Percentiles rank a stretch among this genome's conserved stretches.
Conservation (phyloP, 1,140 invertebrate species). For the Aphaenogaster rudis region DNA sequence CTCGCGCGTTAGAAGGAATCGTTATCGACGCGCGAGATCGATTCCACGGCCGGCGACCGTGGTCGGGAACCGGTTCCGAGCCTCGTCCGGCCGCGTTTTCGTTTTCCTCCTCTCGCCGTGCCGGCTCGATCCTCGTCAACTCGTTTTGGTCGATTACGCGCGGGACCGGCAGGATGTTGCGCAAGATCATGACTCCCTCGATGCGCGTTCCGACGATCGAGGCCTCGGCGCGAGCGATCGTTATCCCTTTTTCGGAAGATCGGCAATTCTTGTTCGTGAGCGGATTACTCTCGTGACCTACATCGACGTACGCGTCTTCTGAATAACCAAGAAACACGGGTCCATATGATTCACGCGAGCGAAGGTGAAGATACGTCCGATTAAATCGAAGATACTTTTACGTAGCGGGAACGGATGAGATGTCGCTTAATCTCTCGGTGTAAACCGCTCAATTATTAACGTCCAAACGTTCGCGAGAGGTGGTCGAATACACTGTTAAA, state of each 20-base stretch:
- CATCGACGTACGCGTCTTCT: constrained; percentile 1
- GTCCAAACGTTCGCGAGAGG: background rate
- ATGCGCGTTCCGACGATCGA: constrained; percentile 22
- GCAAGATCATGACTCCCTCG: constrained; percentile 60
- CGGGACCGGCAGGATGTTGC: constrained; percentile 38
- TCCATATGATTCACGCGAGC: background rate
- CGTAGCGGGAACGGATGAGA: background rate
- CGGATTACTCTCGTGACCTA: constrained; percentile 27
- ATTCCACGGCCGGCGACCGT: constrained; percentile 39
- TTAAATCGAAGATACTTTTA: background rate
- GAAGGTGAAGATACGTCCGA: background rate
- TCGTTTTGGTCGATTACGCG: constrained; percentile 51
- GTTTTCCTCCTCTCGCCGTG: background rate
- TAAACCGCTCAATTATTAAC: background rate
- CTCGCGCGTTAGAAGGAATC: constrained; percentile 22
- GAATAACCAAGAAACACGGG: background rate
- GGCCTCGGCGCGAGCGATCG: constrained; percentile 24
- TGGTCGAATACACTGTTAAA: background rate
- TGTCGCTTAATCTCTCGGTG: background rate
- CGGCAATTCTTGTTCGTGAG: constrained; percentile 8
- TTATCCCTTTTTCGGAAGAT: constrained; percentile 49
- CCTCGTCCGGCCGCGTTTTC: constrained; percentile 31
- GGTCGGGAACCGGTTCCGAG: constrained; percentile 37
- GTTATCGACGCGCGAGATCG: constrained; percentile 45
- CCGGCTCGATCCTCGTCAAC: background rate